Evolutionary conservation across 2,888 invertebrate species (phyloP).

Genomic region (Dasysyrphus albostriatus): DNA sequence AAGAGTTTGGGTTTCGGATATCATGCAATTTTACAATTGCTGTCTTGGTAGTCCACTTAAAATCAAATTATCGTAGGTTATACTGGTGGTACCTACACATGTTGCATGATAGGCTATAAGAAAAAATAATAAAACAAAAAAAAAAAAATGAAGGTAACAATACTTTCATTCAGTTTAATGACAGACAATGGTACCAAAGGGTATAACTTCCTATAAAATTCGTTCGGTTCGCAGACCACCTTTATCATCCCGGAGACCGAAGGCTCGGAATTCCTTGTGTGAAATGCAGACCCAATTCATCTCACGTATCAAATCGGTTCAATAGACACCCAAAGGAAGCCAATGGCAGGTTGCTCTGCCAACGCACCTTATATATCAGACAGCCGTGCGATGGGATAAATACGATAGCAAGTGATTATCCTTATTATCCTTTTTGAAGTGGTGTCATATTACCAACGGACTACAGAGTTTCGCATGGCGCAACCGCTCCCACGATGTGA

Average conservation of each 20-base stretch:
- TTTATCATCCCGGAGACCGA: slow-evolving; percentile 39
- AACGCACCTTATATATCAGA: slow-evolving; percentile 70
- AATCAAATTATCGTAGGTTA: slow-evolving; percentile 71
- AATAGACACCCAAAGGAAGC: slow-evolving; percentile 72
- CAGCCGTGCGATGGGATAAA: slow-evolving; percentile 69
- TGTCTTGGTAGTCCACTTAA: slow-evolving; percentile 68
- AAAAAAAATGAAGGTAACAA: slow-evolving; percentile 45
- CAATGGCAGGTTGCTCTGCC: slow-evolving; percentile 68
- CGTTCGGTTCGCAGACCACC: slow-evolving; percentile 52
- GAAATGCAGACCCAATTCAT: slow-evolving; percentile 68
- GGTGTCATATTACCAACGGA: slow-evolving; percentile 65
- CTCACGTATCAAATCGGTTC: slow-evolving; percentile 74
- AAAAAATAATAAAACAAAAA: slow-evolving; percentile 18
- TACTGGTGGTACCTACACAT: slow-evolving; percentile 50
- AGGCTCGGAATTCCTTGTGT: slow-evolving; percentile 56
- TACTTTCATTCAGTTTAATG: slow-evolving; percentile 60
- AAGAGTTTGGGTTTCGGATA: slow-evolving; percentile 48
- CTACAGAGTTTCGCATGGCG: slow-evolving; percentile 50
- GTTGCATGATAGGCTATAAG: slow-evolving; percentile 54
- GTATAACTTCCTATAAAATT: slow-evolving; percentile 70
- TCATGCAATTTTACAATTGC: slow-evolving; percentile 69
- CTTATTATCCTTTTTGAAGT: slow-evolving; percentile 76
- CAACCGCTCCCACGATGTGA: slow-evolving; percentile 73
- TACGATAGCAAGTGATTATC: slow-evolving; percentile 76
- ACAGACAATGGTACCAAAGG: slow-evolving; percentile 70